phyloP scores from a whole-genome alignment of 2,113 vertebrate genomes.

The Etheostoma cragini region DNA sequence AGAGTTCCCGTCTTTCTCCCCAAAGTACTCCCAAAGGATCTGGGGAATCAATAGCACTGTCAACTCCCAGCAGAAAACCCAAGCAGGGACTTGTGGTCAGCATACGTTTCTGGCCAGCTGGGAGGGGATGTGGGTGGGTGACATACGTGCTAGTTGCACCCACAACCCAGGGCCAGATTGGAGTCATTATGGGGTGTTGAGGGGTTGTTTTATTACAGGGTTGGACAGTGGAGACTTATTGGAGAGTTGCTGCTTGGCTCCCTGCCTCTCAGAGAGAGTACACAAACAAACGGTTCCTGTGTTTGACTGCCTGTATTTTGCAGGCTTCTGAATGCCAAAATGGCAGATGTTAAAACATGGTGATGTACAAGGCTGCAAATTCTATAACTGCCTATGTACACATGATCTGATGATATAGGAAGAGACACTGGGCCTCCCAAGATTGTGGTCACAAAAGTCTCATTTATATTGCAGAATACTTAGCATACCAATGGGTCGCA shows the following conservation, averaged over 20 bases:
- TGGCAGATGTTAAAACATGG: constrained; percentile 61
- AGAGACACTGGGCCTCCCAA: constrained; percentile 10
- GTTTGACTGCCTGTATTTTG: constrained; percentile 24
- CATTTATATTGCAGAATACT: constrained; percentile 43
- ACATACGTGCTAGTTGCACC: constrained; percentile 68
- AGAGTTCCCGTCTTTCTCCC: constrained; percentile 23
- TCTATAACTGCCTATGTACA: constrained; percentile 39
- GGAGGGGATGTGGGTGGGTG: constrained; percentile 68
- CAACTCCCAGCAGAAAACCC: constrained; percentile 46
- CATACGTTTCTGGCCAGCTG: constrained; percentile 62
- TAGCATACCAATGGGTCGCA: constrained; percentile 24
- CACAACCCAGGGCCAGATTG: constrained; percentile 72
- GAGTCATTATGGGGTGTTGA: constrained; percentile 77
- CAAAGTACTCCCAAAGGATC: constrained; percentile 27
- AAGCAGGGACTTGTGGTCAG: constrained; percentile 54
- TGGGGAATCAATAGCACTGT: constrained; percentile 50
- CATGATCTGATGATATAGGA: constrained; percentile 34
- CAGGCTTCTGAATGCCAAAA: constrained; percentile 27
- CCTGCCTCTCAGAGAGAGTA: constrained; percentile 16
- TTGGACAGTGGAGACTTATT: constrained; percentile 50
- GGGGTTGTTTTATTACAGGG: constrained; percentile 76
- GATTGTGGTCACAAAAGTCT: constrained; percentile 39
- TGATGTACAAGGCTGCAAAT: constrained; percentile 42
- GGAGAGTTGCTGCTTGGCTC: constrained; percentile 68
- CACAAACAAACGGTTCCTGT: constrained; percentile 50